phyloP scores from a whole-genome alignment of 1,140 invertebrate genomes.

The Brachionus asplanchnoidis region DNA sequence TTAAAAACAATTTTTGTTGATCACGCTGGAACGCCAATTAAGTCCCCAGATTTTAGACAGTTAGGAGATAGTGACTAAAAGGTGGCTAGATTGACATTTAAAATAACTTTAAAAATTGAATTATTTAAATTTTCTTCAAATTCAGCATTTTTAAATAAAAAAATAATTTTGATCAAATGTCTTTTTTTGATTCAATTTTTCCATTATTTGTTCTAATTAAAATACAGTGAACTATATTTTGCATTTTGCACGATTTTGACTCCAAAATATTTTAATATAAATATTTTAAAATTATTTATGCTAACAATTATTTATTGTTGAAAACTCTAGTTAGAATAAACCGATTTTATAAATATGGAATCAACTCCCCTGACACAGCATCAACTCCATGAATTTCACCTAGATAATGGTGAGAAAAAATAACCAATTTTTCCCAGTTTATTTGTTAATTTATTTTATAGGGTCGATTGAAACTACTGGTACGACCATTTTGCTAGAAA shows the following conservation, averaged over 20 bases:
- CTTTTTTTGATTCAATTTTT: not conserved
- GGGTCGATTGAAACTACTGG: not conserved
- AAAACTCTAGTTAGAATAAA: not conserved
- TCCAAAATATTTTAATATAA: not conserved
- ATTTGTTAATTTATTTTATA: not conserved
- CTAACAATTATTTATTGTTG: not conserved
- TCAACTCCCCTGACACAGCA: not conserved
- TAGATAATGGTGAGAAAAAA: not conserved
- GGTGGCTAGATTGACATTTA: too few species aligned
- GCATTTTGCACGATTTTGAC: not conserved
- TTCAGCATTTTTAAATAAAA: too few species aligned
- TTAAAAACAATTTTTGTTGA: too few species aligned
- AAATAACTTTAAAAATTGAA: too few species aligned
- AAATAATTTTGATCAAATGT: too few species aligned
- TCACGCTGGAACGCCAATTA: too few species aligned
- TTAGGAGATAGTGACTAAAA: too few species aligned
- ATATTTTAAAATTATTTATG: constrained; percentile 23
- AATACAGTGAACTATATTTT: not conserved
- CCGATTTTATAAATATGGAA: not conserved
- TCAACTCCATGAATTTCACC: constrained; percentile 14
- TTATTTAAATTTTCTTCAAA: too few species aligned
- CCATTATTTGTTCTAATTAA: not conserved
- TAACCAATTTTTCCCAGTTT: too few species aligned
- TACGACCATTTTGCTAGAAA: constrained; percentile 3
- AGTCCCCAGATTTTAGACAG: too few species aligned